phyloP scores from a whole-genome alignment of 2,113 vertebrate genomes.

The Spheniscus mendiculus region DNA sequence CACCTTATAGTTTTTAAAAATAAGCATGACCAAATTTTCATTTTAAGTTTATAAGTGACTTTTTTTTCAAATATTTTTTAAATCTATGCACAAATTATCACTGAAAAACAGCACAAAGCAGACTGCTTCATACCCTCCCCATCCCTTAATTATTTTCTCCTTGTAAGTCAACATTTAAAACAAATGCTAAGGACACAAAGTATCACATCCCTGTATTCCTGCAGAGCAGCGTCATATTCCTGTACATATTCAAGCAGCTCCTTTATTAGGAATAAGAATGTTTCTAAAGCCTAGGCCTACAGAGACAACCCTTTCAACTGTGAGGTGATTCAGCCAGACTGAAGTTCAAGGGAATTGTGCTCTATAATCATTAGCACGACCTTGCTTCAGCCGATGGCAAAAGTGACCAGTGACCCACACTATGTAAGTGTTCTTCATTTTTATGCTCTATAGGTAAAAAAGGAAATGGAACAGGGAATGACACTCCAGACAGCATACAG shows the following conservation, averaged over 20 bases:
- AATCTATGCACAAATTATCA: background rate
- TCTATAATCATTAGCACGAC: background rate
- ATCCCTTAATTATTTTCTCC: background rate
- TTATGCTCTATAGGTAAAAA: background rate
- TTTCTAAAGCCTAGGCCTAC: background rate
- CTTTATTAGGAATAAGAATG: background rate
- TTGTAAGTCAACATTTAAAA: background rate
- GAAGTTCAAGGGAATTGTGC: background rate
- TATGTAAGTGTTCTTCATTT: fast-evolving
- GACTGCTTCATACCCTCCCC: background rate
- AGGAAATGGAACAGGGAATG: background rate
- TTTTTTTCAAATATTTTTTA: background rate
- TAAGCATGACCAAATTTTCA: background rate
- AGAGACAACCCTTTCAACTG: background rate
- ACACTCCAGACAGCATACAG: background rate
- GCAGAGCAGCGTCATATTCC: background rate
- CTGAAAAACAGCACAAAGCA: background rate
- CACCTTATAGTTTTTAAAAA: background rate
- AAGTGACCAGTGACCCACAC: background rate
- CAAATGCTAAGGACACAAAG: fast-evolving
- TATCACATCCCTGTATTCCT: background rate
- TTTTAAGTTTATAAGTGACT: background rate
- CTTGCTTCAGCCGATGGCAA: background rate
- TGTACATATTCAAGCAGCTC: background rate
- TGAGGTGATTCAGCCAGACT: background rate